Evolutionary conservation across 1,140 invertebrate genomes (phyloP), one percentile per base, ranked within the genome.

Genomic region (Drosophila equinoxialis): DNA sequence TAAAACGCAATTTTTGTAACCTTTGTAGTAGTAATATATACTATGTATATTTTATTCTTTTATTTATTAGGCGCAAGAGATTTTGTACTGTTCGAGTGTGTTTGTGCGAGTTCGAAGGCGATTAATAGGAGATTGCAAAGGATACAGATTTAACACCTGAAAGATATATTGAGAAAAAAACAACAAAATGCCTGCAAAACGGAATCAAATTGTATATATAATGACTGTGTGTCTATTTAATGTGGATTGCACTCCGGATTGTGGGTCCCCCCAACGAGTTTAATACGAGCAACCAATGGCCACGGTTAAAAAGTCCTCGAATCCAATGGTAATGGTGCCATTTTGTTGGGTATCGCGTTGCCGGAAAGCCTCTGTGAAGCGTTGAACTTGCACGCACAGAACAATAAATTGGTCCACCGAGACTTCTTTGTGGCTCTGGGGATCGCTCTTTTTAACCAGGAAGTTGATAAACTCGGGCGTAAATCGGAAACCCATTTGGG

Each of bases 321-420:
- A 98, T 37, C 92, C 94, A 86, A 98, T 95, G 3, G 94, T 95
- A 59, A 98, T 97, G 11, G 94, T 93, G 45, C 97, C 97, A 78
- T 94, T 95, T 92, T 95, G 94, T 71, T 96, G 94, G 0, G 94
- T 94, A 85, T 98, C 97, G 17, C 95, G 94, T 54, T 93, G 92
- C 82, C 95, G 93, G 87, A 98, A 98, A 6, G 96, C 96, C 85
- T 98, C 97, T 76, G 94, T 98, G 78, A 98, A 96, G 37, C 95
- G 95, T 91, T 97, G 97, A 58, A 98, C 95, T 93, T 97, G 96
- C 11, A 98, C 95, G 92, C 97, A 98, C 1, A 96, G 91, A 26
- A 98, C 96, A 81, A 98, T 98, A 85, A 98, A 98, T 71, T 96
- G 95, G 92, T 98, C 97, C 33, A 98, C 95, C 1, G 96, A 96